phyloP scores from a whole-genome alignment of 2,888 invertebrate genomes.

The Crepidodera aurea region DNA sequence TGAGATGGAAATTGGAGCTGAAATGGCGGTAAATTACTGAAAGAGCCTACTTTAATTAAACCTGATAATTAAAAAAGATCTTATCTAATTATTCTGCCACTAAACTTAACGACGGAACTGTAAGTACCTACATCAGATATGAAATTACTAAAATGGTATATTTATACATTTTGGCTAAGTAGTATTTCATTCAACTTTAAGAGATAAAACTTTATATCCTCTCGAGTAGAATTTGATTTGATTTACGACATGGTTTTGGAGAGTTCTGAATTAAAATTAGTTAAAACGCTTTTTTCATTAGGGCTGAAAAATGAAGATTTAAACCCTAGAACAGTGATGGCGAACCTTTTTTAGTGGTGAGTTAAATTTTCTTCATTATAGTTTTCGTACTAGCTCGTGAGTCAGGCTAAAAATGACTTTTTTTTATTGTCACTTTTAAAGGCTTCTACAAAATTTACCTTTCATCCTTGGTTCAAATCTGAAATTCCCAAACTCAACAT shows the following conservation, averaged over 20 bases:
- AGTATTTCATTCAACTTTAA: slow-evolving; percentile 15
- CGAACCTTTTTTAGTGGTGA: no score
- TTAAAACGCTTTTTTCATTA: no score
- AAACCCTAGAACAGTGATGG: no score
- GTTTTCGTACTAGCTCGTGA: no score
- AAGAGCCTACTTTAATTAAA: slow-evolving; percentile 61
- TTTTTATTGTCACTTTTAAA: no score
- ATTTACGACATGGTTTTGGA: slow-evolving; percentile 7
- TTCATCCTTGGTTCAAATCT: no score
- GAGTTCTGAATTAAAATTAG: slow-evolving; percentile 6
- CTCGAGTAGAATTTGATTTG: slow-evolving; percentile 12
- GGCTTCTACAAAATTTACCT: no score
- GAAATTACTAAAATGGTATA: slow-evolving; percentile 17
- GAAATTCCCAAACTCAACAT: no score
- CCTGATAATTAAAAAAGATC: slow-evolving; percentile 60
- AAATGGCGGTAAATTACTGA: slow-evolving; percentile 58
- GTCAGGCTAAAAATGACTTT: no score
- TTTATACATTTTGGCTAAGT: slow-evolving; percentile 16
- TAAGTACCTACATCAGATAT: slow-evolving; percentile 18
- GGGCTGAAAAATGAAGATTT: no score
- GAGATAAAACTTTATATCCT: slow-evolving; percentile 15
- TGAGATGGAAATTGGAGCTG: slow-evolving; percentile 61
- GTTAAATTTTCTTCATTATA: no score
- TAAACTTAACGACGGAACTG: slow-evolving; percentile 16
- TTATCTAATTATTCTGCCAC: slow-evolving; percentile 38